Percentiles rank a stretch among this genome's conserved stretches.
Conservation (phyloP, 2,797 vertebrate species). For the Anguilla pacifica region DNA sequence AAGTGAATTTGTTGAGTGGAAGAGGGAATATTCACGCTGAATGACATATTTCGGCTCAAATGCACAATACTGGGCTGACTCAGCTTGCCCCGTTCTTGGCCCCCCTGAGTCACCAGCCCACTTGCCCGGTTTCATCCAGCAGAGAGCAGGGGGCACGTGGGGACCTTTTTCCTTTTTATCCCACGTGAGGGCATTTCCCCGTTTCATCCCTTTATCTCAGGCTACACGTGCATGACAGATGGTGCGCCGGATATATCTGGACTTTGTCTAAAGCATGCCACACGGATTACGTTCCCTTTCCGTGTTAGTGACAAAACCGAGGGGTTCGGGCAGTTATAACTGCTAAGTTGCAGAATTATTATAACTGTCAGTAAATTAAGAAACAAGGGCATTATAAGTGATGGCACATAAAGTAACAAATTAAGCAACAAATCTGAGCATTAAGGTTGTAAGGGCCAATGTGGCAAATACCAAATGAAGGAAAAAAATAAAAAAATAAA, state of each 20-base stretch:
- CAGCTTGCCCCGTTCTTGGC: slow-evolving; percentile 7
- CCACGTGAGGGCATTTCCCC: slow-evolving; percentile 47
- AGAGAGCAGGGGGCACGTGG: slow-evolving; percentile 44
- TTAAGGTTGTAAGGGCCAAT: neutral
- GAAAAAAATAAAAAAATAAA: neutral
- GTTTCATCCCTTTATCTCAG: slow-evolving; percentile 31
- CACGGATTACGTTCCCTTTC: neutral
- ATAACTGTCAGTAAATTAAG: too few relatives aligned
- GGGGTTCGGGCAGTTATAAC: neutral
- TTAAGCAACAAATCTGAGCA: neutral
- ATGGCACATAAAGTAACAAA: neutral
- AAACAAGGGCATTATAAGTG: too few relatives aligned
- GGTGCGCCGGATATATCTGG: slow-evolving; percentile 60
- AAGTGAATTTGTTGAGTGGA: neutral
- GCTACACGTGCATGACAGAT: slow-evolving; percentile 61
- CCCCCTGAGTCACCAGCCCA: slow-evolving; percentile 56
- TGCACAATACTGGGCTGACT: slow-evolving; percentile 21
- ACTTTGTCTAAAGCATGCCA: slow-evolving; percentile 36
- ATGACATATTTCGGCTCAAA: slow-evolving; percentile 30
- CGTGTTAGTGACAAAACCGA: slow-evolving; percentile 45
- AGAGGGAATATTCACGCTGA: neutral
- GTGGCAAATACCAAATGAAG: neutral
- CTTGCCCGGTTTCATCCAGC: slow-evolving; percentile 43
- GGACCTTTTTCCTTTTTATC: slow-evolving; percentile 33
- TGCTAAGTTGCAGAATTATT: neutral